Evolutionary conservation across 2,113 vertebrate species (phyloP), one percentile per base, ranked within the genome.

Genomic region (Semnornis frantzii): DNA sequence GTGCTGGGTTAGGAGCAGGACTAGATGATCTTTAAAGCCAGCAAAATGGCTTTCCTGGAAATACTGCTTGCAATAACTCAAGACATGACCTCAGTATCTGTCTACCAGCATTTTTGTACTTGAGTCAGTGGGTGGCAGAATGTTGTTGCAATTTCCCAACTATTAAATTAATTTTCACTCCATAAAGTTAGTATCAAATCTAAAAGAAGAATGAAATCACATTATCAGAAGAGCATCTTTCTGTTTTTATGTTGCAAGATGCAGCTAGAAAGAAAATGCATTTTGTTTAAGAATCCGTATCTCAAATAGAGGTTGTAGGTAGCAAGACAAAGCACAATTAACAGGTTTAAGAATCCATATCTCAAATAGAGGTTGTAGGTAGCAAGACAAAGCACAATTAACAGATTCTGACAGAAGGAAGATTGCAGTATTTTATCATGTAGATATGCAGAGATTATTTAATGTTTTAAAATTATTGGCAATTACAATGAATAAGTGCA

Each of bases 41-140:
- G 65, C 71, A 92, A 88, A 85, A 85, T 83, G 64, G 28, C 52
- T 89, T 96, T 88, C 79, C 85, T 70, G 64, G 83, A 96, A 97
- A 90, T 69, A 39, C 34, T 77, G 37, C 39, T 76, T 48, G 84
- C 74, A 58, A 68, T 62, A 48, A 72, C 58, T 66, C 46, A 21
- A 77, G 55, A 46, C 74, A 78, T 63, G 78, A 89, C 66, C 74
- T 91, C 46, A 71, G 42, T 89, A 81, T 59, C 70, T 82, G 52
- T 64, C 70, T 68, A 87, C 65, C 28, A 71, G 31, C 0, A 5
- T 70, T 91, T 87, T 21, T 77, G 63, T 58, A 80, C 55, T 30
- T 81, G 68, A 66, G 85, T 87, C 65, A 81, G 30, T 2, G 1
- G 65, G 73, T 72, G 70, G 86, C 39, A 76, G 64, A 71, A 76